A percentile compares a stretch with the other conserved stretches of the same genome.
Evolutionary conservation across 2,888 invertebrate species (phyloP).

Genomic region (Pasiphila rectangulata): DNA sequence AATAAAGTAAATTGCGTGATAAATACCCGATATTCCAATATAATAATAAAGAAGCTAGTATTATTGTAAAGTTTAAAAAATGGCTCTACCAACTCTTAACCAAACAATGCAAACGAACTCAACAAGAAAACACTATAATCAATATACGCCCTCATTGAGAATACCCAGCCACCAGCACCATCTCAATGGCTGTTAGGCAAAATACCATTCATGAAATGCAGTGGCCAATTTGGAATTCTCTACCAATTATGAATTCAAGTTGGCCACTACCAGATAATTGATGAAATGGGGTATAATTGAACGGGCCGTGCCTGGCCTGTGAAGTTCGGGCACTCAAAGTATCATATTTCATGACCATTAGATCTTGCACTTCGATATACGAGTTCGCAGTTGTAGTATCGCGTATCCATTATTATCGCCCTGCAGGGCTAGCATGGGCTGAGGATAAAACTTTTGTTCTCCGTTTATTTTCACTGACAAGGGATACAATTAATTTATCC

Average conservation of each 20-base stretch:
- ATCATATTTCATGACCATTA: conserved; percentile 8
- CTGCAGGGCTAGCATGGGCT: too few relatives aligned
- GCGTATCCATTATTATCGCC: too few relatives aligned
- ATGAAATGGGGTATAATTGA: conserved; percentile 26
- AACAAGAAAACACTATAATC: background rate
- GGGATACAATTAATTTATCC: too few relatives aligned
- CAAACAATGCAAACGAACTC: background rate
- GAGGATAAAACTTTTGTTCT: too few relatives aligned
- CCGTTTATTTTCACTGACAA: too few relatives aligned
- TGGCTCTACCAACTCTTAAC: too few relatives aligned
- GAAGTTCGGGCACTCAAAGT: conserved; percentile 8
- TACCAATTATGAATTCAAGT: conserved; percentile 21
- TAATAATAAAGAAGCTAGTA: too few relatives aligned
- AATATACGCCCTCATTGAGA: conserved; percentile 3
- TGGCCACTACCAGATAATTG: conserved; percentile 22
- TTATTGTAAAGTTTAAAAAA: too few relatives aligned
- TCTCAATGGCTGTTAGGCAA: conserved; percentile 16
- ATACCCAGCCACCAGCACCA: background rate
- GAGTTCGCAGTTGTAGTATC: too few relatives aligned
- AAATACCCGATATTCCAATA: too few relatives aligned
- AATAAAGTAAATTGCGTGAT: too few relatives aligned
- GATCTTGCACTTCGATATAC: too few relatives aligned
- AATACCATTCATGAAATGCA: conserved; percentile 24
- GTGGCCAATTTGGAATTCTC: conserved; percentile 19
- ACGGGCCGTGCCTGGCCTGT: conserved; percentile 12